Conservation (phyloP, 1,140 invertebrate genomes). For the Diploscapter pachys region DNA sequence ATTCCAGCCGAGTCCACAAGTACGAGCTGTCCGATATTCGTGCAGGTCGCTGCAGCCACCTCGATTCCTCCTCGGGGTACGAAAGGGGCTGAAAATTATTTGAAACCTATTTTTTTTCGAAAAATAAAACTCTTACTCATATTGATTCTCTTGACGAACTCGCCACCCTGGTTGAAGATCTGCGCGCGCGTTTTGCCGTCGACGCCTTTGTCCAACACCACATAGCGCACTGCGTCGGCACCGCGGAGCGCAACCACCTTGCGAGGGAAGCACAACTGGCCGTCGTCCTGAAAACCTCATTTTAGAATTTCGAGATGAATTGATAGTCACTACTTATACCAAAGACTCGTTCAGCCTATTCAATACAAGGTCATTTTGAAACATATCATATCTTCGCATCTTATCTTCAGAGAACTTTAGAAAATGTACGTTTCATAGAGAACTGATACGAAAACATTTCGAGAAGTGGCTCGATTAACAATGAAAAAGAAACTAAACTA, state of each 20-base stretch:
- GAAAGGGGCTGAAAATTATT: slow-evolving; percentile 65
- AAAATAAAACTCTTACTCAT: slow-evolving; percentile 13
- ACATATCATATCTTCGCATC: too few species aligned
- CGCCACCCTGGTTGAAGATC: slow-evolving; percentile 71
- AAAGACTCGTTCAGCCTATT: slow-evolving; percentile 65
- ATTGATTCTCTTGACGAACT: slow-evolving; percentile 80
- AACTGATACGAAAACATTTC: too few species aligned
- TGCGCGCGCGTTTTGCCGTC: slow-evolving; percentile 83
- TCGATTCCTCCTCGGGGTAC: slow-evolving; percentile 66
- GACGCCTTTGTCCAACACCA: slow-evolving; percentile 91
- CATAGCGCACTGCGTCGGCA: slow-evolving; percentile 66
- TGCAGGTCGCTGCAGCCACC: slow-evolving; percentile 81
- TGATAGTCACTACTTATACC: slow-evolving; percentile 74
- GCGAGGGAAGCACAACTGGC: slow-evolving; percentile 90
- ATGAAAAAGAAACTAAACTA: slow-evolving; percentile 16
- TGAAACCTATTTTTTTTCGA: not conserved
- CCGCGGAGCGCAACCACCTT: slow-evolving; percentile 64
- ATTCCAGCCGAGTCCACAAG: slow-evolving; percentile 94
- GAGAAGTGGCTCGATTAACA: slow-evolving; percentile 14
- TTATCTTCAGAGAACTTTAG: too few species aligned
- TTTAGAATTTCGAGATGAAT: slow-evolving; percentile 80
- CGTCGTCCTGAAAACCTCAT: slow-evolving; percentile 73
- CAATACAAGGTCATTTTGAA: too few species aligned
- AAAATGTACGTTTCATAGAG: not conserved
- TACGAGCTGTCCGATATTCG: slow-evolving; percentile 68